A percentile compares a stretch with the other conserved stretches of the same genome.
Conservation (phyloP, 2,797 vertebrate species). For the Catamblyrhynchus diadema region DNA sequence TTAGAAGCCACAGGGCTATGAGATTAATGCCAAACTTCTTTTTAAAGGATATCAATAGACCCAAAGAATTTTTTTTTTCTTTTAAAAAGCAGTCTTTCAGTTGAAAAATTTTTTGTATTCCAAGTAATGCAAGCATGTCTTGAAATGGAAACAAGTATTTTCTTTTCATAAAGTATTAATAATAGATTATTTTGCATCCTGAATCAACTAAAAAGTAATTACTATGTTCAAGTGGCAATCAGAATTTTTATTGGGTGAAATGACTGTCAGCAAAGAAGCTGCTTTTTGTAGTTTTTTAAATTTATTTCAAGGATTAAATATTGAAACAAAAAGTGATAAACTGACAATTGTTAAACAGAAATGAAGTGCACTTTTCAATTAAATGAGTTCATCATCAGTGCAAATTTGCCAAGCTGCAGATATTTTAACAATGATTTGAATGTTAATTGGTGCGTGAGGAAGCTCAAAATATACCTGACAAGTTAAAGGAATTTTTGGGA, state of each 20-base stretch:
- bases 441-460: neutral
- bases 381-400: neutral
- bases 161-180: neutral
- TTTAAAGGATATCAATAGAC: neutral
- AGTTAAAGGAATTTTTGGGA: neutral
- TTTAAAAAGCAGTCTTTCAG: accelerated
- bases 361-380: neutral
- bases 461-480: neutral
- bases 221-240: neutral
- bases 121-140: neutral
- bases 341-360: neutral
- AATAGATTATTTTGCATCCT: neutral
- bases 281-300: neutral
- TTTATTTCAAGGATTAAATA: neutral
- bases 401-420: neutral
- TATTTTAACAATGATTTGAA: neutral
- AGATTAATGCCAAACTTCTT: neutral
- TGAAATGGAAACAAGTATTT: neutral
- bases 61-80: neutral
- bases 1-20: neutral
- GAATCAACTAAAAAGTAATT: neutral
- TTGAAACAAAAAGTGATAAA: neutral
- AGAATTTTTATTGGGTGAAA: neutral
- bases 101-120: neutral
- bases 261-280: neutral